Evolutionary conservation across 1,140 invertebrate species (phyloP), one percentile per base, ranked within the genome.

Genomic region (Apis florea): DNA sequence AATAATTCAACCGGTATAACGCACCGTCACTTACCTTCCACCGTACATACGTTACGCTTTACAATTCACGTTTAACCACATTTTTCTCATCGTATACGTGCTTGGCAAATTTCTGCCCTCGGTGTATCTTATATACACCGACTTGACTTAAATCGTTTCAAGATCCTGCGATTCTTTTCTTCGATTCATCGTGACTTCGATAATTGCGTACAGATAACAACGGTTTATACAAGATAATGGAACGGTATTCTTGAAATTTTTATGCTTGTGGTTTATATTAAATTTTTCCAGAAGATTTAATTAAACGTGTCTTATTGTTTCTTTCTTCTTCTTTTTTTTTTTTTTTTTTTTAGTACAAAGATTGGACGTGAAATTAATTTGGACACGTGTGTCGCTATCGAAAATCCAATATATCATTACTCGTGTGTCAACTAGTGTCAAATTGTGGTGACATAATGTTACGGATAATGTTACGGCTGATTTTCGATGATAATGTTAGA

Each of bases 1-100:
- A 79, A 79, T 79, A 71, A 79, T 79, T 79, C 51, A 67, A 5
- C 49, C 0, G 67, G 51, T 47, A 47, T 24, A 56, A 67, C 31
- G 9, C 76, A 31, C 10, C 19, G 56, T 24, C 67, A 59, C 47
- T 79, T 61, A 63, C 24, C 24, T 24, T 17, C 54, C 61, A 40
- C 0, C 31, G 6, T 40, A 79, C 56, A 40, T 53, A 40, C 76
- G 47, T 71, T 17, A 59, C 47, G 26, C 56, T 70, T 63, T 40
- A 61, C 56, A 70, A 61, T 79, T 71, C 53, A 61, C 53, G 51
- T 70, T 70, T 51, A 59, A 79, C 76, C 51, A 19, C 10, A 71
- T 24, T 71, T 79, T 71, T 71, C 26, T 17, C 24, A 26, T 40
- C 54, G 19, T 13, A 13, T 19, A 40, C 31, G 9, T 11, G 24